Base-by-base conservation (phyloP, 1,140 invertebrate species). In the Drosophila nikananu region DNA sequence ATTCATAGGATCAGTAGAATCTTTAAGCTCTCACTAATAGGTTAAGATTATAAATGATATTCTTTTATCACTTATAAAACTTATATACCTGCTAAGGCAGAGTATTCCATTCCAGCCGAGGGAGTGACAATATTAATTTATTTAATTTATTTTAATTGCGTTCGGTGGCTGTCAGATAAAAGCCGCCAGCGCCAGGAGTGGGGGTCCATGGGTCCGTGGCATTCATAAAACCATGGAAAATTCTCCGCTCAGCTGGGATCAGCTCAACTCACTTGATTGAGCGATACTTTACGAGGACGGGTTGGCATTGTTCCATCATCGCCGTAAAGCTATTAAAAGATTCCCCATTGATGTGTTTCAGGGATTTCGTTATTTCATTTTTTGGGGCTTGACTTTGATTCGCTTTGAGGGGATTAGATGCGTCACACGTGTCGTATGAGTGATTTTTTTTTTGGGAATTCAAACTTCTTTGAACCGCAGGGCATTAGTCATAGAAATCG, bases 71-170 rank as follows among this genome's bases (percentile, higher is more conserved):
- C 19, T 32, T 19, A 3, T 0, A 21, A 41, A 55, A 13, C 10
- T 5, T 25, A 49, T n/a, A 12, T 7, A 39, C 15, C 30, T 9
- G 1, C 21, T 19, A 10, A 44, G 13, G 17, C 64, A 68, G 65
- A 32, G 80, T 48, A 78, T 46, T 49, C 10, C 52, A 48, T 63
- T 21, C 54, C 19, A 32, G 49, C 35, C 39, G 55, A 73, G 77
- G 80, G 77, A 91, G 74, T 86, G 86, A 81, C 77, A 83, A 74
- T 86, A 91, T 91, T 81, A 91, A 91, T 91, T 73, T 76, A 83
- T 78, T 75, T 81, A 86, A 91, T 91, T 86, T 86, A 81, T 81
- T 91, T 86, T 91, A 91, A 91, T 91, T 73, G 55, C 77, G 62
- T 77, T 66, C 77, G 59, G 74, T 79, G 46, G 72, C 81, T 83